phyloP scores from a whole-genome alignment of 2,888 invertebrate genomes.

The Subacronicta megacephala region DNA sequence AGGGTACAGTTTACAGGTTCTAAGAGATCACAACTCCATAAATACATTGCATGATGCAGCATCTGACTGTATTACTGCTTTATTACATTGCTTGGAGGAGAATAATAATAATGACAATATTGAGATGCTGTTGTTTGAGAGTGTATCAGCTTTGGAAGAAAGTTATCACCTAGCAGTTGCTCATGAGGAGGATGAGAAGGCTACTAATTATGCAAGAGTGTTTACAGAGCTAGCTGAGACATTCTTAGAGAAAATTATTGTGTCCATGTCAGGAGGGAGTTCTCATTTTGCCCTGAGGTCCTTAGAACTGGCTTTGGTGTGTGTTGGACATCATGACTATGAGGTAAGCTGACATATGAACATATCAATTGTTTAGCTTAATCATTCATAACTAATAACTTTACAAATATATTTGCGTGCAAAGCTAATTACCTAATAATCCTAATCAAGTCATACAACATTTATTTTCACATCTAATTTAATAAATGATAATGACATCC shows the following conservation, averaged over 20 bases:
- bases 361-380: neutral
- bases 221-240: conserved; percentile 98
- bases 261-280: conserved; percentile 89
- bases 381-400: neutral
- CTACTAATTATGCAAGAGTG: conserved; percentile 97
- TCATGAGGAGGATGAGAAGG: conserved; percentile 97
- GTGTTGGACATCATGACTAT: conserved; percentile 99
- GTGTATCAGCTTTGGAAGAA: conserved; percentile 94
- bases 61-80: conserved; percentile 96
- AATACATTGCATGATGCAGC: conserved; percentile 95
- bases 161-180: conserved; percentile 97
- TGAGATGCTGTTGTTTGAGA: conserved; percentile 94
- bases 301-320: conserved; percentile 96
- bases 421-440: neutral
- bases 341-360: conserved; percentile 89
- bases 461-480: too few species aligned
- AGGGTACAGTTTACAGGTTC: conserved; percentile 92
- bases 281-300: conserved; percentile 95
- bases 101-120: conserved; percentile 93
- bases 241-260: conserved; percentile 95
- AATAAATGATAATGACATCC: too few species aligned
- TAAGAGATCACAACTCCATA: conserved; percentile 90
- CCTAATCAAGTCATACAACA: too few species aligned
- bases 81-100: conserved; percentile 95
- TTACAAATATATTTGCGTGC: neutral